Conservation (phyloP, 1,140 invertebrate genomes). For the Lethocerus indicus region DNA sequence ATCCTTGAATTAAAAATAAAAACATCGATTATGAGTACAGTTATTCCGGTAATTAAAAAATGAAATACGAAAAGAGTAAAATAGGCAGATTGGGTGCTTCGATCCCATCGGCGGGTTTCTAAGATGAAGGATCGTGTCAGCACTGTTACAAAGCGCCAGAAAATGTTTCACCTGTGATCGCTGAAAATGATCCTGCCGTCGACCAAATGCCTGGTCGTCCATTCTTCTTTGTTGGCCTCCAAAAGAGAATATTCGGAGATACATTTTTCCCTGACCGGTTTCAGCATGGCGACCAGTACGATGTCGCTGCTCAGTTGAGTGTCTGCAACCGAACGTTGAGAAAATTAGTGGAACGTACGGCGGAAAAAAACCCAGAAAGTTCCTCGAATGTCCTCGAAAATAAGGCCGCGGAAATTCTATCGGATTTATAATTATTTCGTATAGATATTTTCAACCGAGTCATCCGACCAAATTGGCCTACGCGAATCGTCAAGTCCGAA, state of each 20-base stretch:
- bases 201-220: conserved; percentile 63
- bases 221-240: conserved; percentile 63
- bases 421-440: too few species aligned
- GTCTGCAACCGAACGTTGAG: too few species aligned
- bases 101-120: neutral
- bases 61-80: conserved; percentile 10
- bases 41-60: too few species aligned
- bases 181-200: conserved; percentile 70
- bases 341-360: too few species aligned
- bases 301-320: too few species aligned
- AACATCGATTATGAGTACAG: too few species aligned
- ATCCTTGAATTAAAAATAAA: conserved; percentile 32
- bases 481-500: too few species aligned
- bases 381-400: too few species aligned
- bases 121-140: neutral
- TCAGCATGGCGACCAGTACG: conserved; percentile 49
- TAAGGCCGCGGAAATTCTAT: too few species aligned
- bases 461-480: too few species aligned
- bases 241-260: conserved; percentile 46
- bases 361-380: too few species aligned
- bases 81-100: neutral
- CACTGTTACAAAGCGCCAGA: neutral
- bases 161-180: conserved; percentile 41
- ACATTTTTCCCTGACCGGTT: conserved; percentile 42
- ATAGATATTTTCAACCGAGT: too few species aligned